Conservation (phyloP, 1,140 invertebrate genomes). For the Lanistes nyassanus region DNA sequence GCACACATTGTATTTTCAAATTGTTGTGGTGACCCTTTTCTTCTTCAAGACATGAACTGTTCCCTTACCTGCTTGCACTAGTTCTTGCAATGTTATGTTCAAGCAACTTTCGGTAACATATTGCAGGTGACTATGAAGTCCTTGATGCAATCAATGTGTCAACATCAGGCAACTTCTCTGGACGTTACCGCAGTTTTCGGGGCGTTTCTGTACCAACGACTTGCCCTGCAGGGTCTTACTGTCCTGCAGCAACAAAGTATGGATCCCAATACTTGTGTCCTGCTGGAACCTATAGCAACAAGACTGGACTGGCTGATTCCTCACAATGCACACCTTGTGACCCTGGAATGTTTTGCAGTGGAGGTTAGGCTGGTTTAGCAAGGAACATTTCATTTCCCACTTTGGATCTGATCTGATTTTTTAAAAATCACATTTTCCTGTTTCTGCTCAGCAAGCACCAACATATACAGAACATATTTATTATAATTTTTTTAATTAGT, state of each 20-base stretch:
- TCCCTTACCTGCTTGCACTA: too few relatives aligned
- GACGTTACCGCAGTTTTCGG: conserved; percentile 56
- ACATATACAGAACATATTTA: too few relatives aligned
- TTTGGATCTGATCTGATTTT: too few relatives aligned
- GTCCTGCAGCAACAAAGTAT: conserved; percentile 52
- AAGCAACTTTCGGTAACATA: background rate
- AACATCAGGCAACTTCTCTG: conserved; percentile 51
- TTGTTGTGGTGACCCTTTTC: too few relatives aligned
- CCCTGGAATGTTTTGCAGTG: conserved; percentile 55
- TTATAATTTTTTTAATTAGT: too few relatives aligned
- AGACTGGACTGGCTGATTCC: conserved; percentile 44
- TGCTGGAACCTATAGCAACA: conserved; percentile 57
- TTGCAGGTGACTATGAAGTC: conserved; percentile 58
- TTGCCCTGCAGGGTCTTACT: conserved; percentile 63
- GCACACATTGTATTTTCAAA: too few relatives aligned
- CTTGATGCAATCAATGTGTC: conserved; percentile 57
- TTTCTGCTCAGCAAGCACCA: too few relatives aligned
- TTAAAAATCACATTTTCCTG: too few relatives aligned
- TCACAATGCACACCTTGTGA: conserved; percentile 60
- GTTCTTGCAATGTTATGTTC: too few relatives aligned
- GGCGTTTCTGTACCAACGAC: conserved; percentile 58
- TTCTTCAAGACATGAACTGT: too few relatives aligned
- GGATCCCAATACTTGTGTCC: conserved; percentile 55
- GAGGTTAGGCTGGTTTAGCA: conserved; percentile 45
- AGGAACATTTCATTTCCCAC: background rate